Evolutionary conservation across 2,888 invertebrate species (phyloP), one percentile per base, ranked within the genome.

Genomic region (Drosophila paramelanica): DNA sequence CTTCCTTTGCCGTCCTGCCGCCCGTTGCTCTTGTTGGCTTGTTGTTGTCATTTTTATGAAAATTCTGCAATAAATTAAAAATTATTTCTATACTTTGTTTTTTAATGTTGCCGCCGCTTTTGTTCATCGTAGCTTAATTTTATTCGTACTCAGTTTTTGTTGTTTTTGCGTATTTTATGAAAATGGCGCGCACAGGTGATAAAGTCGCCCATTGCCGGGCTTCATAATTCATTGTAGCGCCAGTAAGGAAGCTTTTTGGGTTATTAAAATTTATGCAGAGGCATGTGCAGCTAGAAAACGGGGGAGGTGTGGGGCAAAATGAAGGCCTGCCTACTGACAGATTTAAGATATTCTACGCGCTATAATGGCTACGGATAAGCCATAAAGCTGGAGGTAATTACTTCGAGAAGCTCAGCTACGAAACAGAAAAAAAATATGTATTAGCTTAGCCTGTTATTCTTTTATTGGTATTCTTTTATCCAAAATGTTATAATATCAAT

Each of bases 31-130:
- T 17, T 17, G 17, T 17, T 17, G 8, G 14, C 45, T 33, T 27
- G 17, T 58, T 51, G 47, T 58, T 75, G 74, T 81, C 61, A 61
- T 66, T 88, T 70, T 86, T 85, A 81, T 79, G 70, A 86, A 86
- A 86, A 81, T 73, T 86, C 77, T 67, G 73, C 81, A 75, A 88
- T 85, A 85, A 85, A 88, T 88, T 84, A 77, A 81, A 88, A 88
- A 85, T 83, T 82, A 86, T 85, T 83, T 82, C 85, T 56, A 62
- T 71, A 77, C 74, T 74, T 76, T 79, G 64, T 70, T 58, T 59
- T 62, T 67, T 67, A 62, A 55, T 72, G 62, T 68, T 58, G 41
- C 64, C 67, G 58, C 56, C 59, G 72, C 75, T 62, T 76, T 81
- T 75, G 73, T 79, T 60, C 77, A 65, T 60, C 60, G 80, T 83